Percentiles rank a stretch among this genome's conserved stretches.
These are phyloP conservation scores for Rhinichthys klamathensis DNA, from an alignment of 2,113 vertebrate species.

Conservation along the genomic window DNA sequence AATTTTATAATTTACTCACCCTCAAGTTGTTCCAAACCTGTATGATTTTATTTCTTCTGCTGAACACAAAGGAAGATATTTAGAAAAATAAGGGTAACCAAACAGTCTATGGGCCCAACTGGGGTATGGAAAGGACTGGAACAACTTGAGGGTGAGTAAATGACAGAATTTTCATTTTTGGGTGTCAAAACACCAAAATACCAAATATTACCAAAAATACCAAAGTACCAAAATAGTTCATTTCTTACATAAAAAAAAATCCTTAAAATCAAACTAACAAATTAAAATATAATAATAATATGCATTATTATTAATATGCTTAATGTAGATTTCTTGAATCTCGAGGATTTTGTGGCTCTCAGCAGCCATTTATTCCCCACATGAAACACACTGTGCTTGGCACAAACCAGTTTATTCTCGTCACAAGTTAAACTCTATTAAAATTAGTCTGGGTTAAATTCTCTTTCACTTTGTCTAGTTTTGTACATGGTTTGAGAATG, in stretches of 20 bases:
- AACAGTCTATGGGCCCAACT: too few relatives aligned
- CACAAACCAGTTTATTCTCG: background rate
- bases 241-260: background rate
- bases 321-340: background rate
- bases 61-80: too few relatives aligned
- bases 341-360: too few relatives aligned
- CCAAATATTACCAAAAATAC: background rate
- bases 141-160: too few relatives aligned
- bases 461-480: background rate
- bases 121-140: too few relatives aligned
- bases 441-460: background rate
- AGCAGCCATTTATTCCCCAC: background rate
- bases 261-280: background rate
- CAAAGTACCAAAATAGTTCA: background rate
- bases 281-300: background rate
- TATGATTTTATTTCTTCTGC: too few relatives aligned
- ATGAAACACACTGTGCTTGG: background rate
- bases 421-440: background rate
- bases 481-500: background rate
- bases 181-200: background rate
- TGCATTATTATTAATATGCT: background rate
- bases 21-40: too few relatives aligned
- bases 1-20: too few relatives aligned
- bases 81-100: too few relatives aligned
- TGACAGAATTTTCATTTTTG: too few relatives aligned